Conservation (phyloP, 2,113 vertebrate species). For the Entomyzon cyanotis region DNA sequence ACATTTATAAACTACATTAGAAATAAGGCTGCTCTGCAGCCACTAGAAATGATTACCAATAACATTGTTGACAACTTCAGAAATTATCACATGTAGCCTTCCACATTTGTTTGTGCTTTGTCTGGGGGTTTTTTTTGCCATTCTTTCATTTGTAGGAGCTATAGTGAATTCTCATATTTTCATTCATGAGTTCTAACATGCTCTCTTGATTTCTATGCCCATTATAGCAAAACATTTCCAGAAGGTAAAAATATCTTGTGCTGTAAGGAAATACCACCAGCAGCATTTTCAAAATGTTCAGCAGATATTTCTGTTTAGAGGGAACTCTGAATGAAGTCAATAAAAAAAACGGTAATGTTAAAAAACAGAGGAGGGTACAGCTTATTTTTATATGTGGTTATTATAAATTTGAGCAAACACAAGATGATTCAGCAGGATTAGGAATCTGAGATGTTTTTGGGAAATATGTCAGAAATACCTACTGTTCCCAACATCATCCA, state of each 20-base stretch:
- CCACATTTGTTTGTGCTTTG: background rate
- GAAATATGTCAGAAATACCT: background rate
- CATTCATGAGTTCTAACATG: background rate
- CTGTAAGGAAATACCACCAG: background rate
- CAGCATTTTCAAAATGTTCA: background rate
- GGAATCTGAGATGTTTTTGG: background rate
- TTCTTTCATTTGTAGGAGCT: background rate
- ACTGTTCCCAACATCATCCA: background rate
- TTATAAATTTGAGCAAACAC: background rate
- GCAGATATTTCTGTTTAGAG: background rate
- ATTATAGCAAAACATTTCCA: background rate
- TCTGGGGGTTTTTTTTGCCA: background rate
- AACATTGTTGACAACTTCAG: background rate
- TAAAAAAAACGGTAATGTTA: background rate
- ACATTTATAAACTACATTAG: background rate
- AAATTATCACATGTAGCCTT: background rate
- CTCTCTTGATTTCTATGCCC: background rate
- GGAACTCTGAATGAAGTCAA: background rate
- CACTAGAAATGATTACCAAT: background rate
- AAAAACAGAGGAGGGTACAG: background rate
- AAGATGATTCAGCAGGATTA: background rate
- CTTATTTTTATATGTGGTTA: background rate
- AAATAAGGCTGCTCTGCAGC: background rate
- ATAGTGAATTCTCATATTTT: background rate
- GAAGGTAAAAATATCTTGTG: background rate